Conservation (phyloP, 2,888 invertebrate genomes). For the Habrosyne pyritoides region DNA sequence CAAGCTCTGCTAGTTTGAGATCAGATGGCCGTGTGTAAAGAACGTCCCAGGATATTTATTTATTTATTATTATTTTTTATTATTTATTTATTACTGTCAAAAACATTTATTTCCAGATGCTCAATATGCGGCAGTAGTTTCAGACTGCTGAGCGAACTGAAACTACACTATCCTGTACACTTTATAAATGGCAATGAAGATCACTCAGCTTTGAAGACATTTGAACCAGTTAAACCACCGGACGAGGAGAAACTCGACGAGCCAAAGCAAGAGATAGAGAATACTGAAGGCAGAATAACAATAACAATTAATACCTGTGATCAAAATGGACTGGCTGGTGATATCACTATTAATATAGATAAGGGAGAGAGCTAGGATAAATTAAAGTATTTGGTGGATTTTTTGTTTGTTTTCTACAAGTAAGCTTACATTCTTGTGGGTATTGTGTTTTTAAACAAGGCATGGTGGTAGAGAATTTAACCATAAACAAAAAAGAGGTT, state of each 20-base stretch:
- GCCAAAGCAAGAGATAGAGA: neutral
- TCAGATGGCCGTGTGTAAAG: no score
- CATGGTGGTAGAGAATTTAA: no score
- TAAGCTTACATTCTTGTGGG: no score
- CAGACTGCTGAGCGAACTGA: conserved; percentile 68
- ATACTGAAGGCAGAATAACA: conserved; percentile 47
- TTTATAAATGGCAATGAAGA: conserved; percentile 48
- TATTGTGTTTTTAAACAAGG: no score
- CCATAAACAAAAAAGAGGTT: no score
- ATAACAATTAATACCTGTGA: conserved; percentile 60
- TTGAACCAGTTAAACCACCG: neutral
- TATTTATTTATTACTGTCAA: conserved; percentile 3
- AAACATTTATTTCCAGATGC: conserved; percentile 55
- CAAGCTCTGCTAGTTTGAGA: no score
- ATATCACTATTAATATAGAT: conserved; percentile 64
- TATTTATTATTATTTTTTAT: no score
- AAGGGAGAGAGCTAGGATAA: conserved; percentile 40
- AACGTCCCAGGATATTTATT: no score
- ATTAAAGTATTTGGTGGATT: no score
- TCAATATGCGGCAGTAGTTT: conserved; percentile 69
- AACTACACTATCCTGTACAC: conserved; percentile 73
- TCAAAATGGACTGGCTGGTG: conserved; percentile 57
- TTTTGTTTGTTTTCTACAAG: no score
- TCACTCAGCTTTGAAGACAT: conserved; percentile 17
- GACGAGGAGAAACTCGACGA: conserved; percentile 13